Evolutionary conservation across 2,888 invertebrate species (phyloP), one percentile per base, ranked within the genome.

Genomic region (Lasioglossum malachurum): DNA sequence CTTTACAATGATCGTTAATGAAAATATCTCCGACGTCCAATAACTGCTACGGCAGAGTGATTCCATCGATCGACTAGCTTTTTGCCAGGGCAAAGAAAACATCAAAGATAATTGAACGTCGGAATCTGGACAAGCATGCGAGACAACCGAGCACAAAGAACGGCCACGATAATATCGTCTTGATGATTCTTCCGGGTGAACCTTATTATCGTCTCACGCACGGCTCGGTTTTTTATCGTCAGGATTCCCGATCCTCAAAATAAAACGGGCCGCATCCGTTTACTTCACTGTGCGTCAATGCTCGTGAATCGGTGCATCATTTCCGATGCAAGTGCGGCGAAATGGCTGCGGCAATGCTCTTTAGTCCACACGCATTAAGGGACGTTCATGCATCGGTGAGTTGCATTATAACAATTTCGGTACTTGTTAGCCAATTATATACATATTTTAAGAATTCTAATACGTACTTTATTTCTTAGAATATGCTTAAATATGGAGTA

Each of bases 31-130:
- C 49, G 49, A 23, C 49, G 49, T 53, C 49, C 49, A 53, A 53
- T 23, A 49, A 53, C 49, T 53, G 8, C 23, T 53, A 8, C 49
- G 23, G 49, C 23, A 53, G 49, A 53, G 23, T 23, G 23, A 53
- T 53, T 53, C 49, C 49, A 23, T 19, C 49, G 49, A 23, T 23
- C 49, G 49, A 8, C 8, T 23, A 53, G 49, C 49, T 53, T 53
- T 53, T 53, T 53, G 49, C 49, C 49, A 60, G 14, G 14, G 60
- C 4, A 60, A 27, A 27, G 60, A 44, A n/a, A n/a, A 12, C n/a
- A 67, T 72, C 5, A n/a, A 72, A 41, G 53, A 64, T 46, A 41
- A 72, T 83, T 60, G 57, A 76, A 10, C 31, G 81, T 73, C 53
- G 83, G 72, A 16, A 81, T 35, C 75, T 23, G 27, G 53, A 19